Base-by-base conservation (phyloP, 2,888 invertebrate genomes). In the Glaucopsyche alexis region DNA sequence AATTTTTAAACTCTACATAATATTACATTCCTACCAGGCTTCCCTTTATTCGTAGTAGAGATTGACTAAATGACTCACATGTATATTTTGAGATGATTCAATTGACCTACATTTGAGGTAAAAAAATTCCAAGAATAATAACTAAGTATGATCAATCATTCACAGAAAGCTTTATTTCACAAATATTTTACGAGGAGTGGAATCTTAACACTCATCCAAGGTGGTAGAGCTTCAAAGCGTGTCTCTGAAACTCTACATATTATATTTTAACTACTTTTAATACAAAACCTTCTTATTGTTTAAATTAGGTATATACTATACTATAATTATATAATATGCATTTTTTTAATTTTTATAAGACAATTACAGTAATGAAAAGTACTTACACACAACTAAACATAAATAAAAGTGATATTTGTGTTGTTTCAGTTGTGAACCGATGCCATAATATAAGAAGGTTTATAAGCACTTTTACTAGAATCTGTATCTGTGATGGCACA, bases 401-500 rank as follows among this genome's bases (percentile, higher is more conserved):
- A 4, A 9, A 72, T 66, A 11, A 50, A 65, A 72, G 64, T 49
- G 42, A 60, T 45, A 60, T 60, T 29, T 60, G 14, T 55, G 19
- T 19, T 60, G 42, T 71, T 71, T 71, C 55, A 42, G 45, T 71
- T 55, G 45, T 13, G 19, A 60, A 55, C 60, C 71, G 66, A 66
- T 42, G 66, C 65, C 64, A 65, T 49, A 72, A 72, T 52, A 72
- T 52, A 50, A 16, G 38, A 50, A 65, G 66, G 72, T 50, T 19
- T 72, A 66, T 65, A 82, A 90, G 88, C 91, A 92, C 92, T 91
- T 92, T 93, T 92, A 89, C 91, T 91, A 89, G 86, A 86, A 85
- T 85, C 83, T 84, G 81, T 85, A 81, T 80, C 80, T 85, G 86
- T 86, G 77, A 77, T 76, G 79, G 74, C 74, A 73, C 76, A 74